Conservation (phyloP, 2,113 vertebrate genomes). For the Mesembrinibis cayennensis region DNA sequence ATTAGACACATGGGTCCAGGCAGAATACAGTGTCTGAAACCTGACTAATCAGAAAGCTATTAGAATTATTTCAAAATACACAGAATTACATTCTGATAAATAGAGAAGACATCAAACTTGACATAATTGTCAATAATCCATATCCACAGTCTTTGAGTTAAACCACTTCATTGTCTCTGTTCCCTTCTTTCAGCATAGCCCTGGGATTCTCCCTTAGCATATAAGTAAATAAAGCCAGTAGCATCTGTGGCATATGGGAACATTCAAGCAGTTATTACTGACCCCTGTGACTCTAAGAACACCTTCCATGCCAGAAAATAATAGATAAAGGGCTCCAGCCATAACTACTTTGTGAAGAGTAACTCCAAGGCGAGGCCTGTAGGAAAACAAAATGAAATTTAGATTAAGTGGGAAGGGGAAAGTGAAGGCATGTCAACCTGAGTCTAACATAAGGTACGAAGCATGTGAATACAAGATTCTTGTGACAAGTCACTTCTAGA, state of each 20-base stretch:
- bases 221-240: neutral
- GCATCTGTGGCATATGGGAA: neutral
- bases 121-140: neutral
- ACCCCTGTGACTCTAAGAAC: conserved; percentile 94
- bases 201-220: neutral
- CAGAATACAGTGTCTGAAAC: neutral
- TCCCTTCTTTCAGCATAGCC: neutral
- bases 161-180: neutral
- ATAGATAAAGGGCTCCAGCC: conserved; percentile 89
- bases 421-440: neutral
- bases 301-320: conserved; percentile 94
- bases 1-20: neutral
- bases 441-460: neutral
- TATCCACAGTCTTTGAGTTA: neutral
- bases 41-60: neutral
- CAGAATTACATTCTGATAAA: neutral
- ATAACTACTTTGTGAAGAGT: conserved; percentile 90
- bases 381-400: conserved; percentile 42
- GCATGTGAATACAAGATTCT: neutral
- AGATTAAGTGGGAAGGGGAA: neutral
- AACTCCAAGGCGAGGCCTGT: conserved; percentile 89
- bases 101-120: conserved; percentile 2
- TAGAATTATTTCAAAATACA: neutral
- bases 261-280: conserved; percentile 68
- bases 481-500: neutral